A percentile compares a stretch with the other conserved stretches of the same genome.
Evolutionary conservation across 2,797 vertebrate genomes (phyloP).

Genomic region (Malurus leucopterus): DNA sequence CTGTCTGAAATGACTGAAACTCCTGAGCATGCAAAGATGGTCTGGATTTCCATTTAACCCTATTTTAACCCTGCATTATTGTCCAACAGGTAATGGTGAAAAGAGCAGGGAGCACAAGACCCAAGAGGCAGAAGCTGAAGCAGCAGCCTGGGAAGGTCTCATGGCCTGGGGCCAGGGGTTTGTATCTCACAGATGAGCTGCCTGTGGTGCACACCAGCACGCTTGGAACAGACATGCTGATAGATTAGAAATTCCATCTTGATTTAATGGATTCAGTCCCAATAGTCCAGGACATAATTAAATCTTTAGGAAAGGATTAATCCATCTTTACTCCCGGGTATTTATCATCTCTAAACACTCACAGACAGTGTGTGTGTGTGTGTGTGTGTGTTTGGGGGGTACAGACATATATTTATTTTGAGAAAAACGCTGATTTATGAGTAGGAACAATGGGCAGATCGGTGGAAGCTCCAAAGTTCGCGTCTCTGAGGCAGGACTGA

Average conservation of each 20-base stretch:
- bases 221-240: background rate
- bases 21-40: background rate
- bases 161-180: background rate
- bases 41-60: background rate
- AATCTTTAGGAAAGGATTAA: background rate
- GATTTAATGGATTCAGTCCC: background rate
- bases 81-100: background rate
- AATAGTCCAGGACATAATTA: background rate
- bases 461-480: background rate
- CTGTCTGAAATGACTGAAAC: background rate
- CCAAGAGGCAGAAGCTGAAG: background rate
- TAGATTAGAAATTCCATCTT: background rate
- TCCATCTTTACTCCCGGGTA: background rate
- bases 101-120: background rate
- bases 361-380: background rate
- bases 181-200: background rate
- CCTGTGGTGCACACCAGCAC: background rate
- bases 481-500: accelerated
- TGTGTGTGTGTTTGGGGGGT: background rate
- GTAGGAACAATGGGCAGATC: background rate
- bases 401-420: background rate
- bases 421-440: background rate
- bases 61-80: background rate
- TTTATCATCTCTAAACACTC: background rate
- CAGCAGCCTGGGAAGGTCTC: background rate